These are phyloP conservation scores for Mesorhabditis spiculigera DNA, from an alignment of 2,888 invertebrate species.

Conservation along the genomic window DNA sequence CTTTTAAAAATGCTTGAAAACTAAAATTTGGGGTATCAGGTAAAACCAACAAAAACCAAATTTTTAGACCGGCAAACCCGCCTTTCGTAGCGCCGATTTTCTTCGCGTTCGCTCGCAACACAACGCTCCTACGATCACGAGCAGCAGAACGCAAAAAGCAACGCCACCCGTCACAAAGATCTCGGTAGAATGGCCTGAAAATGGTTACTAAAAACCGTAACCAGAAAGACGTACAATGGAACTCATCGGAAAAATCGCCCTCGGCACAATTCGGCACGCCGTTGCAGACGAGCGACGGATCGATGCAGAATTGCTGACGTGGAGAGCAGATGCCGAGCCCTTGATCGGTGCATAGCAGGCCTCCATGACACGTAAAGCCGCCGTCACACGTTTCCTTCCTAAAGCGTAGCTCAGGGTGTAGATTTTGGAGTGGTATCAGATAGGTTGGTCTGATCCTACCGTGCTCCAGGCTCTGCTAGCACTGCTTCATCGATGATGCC, in stretches of 20 bases:
- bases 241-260: constrained; percentile 58
- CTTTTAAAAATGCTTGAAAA: no score
- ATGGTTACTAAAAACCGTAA: neutral
- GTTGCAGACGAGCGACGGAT: constrained; percentile 60
- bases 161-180: neutral
- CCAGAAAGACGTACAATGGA: constrained; percentile 30
- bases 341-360: constrained; percentile 58
- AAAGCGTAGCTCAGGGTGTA: neutral
- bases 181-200: constrained; percentile 3
- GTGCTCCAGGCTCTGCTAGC: neutral
- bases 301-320: constrained; percentile 59
- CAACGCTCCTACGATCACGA: neutral
- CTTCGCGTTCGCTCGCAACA: neutral
- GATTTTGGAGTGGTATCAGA: neutral
- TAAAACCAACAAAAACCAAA: no score
- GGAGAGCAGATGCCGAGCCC: neutral
- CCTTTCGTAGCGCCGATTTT: constrained; percentile 1
- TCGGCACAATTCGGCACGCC: constrained; percentile 61
- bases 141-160: neutral
- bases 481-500: constrained; percentile 31
- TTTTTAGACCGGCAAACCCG: neutral
- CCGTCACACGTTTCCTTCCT: neutral
- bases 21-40: no score
- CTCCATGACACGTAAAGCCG: constrained; percentile 57
- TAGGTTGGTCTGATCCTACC: constrained; percentile 1